phyloP scores from a whole-genome alignment of 2,797 vertebrate genomes.

The Enteromius paludinosus region DNA sequence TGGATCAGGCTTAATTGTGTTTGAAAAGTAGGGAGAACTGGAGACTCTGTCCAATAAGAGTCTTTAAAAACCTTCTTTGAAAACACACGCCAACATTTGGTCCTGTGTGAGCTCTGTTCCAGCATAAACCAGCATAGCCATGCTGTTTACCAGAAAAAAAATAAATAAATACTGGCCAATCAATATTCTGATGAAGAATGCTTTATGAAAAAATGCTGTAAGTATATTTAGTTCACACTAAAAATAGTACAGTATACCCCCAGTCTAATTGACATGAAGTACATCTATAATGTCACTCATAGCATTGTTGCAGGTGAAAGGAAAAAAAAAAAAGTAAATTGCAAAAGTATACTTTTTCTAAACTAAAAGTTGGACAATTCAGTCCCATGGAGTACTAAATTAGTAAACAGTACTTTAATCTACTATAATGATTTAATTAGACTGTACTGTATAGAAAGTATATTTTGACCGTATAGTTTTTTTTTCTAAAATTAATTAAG shows the following conservation, averaged over 20 bases:
- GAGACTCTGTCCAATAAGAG: conserved; percentile 64
- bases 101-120: conserved; percentile 12
- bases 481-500: neutral
- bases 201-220: neutral
- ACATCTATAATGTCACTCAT: neutral
- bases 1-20: conserved; percentile 68
- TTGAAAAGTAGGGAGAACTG: conserved; percentile 66
- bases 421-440: neutral
- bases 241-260: neutral
- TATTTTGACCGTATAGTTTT: neutral
- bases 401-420: neutral
- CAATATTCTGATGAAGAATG: neutral
- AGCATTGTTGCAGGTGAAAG: neutral
- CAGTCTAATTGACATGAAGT: neutral
- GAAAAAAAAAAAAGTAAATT: neutral
- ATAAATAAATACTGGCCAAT: neutral
- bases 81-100: conserved; percentile 35
- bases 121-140: neutral
- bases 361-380: neutral
- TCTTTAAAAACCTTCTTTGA: conserved; percentile 61
- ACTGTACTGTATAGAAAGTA: neutral
- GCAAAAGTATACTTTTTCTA: neutral
- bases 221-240: neutral
- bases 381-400: neutral
- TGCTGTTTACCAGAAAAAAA: neutral